Evolutionary conservation across 2,797 vertebrate species (phyloP).

Genomic region (Tokudaia muenninki): DNA sequence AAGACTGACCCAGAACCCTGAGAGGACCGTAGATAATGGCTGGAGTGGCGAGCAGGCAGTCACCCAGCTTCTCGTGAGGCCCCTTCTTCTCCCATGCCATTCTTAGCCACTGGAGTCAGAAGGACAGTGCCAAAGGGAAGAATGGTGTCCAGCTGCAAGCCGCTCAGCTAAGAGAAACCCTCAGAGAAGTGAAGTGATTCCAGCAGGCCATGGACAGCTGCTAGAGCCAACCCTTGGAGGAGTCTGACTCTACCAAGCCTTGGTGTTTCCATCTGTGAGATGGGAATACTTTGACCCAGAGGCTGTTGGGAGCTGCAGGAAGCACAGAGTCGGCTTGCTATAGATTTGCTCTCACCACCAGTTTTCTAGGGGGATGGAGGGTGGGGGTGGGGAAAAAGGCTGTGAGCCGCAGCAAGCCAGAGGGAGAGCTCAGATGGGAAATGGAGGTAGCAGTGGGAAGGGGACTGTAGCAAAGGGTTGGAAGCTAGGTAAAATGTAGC

Average conservation of each 20-base stretch:
- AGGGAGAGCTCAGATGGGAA: background rate
- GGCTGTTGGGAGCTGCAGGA: background rate
- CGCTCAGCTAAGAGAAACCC: background rate
- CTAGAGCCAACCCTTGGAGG: background rate
- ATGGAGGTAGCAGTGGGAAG: fast-evolving
- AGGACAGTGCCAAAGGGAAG: background rate
- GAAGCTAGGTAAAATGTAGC: background rate
- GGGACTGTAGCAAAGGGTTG: background rate
- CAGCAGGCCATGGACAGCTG: fast-evolving
- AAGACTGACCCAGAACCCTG: slow-evolving; percentile 56
- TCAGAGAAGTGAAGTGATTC: no score
- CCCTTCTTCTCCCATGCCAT: background rate
- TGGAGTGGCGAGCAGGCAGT: background rate
- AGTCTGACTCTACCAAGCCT: background rate
- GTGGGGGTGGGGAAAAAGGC: background rate
- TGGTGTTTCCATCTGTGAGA: background rate
- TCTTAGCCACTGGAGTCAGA: background rate
- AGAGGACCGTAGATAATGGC: fast-evolving
- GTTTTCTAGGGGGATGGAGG: background rate
- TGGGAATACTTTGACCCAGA: background rate
- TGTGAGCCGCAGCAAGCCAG: background rate
- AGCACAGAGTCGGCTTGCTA: background rate
- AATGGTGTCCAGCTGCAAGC: background rate
- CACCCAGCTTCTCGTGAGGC: no score
- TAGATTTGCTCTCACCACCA: no score